Percentiles rank a stretch among this genome's conserved stretches.
Evolutionary conservation across 2,113 vertebrate genomes (phyloP).

Genomic region (Etheostoma spectabile): DNA sequence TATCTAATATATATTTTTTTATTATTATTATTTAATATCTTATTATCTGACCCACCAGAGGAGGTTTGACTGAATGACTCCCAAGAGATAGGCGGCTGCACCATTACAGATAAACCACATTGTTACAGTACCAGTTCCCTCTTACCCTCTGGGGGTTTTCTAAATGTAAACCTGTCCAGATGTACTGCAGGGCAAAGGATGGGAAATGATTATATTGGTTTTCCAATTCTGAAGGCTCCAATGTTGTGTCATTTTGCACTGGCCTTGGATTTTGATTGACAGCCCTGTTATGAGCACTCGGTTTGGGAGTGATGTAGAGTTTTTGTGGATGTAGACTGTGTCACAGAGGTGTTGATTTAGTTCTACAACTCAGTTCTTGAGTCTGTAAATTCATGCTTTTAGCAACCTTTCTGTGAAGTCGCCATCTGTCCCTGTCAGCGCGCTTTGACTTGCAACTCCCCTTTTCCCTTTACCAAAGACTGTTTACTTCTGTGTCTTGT

Average conservation of each 20-base stretch:
- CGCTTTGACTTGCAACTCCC: slow-evolving; percentile 31
- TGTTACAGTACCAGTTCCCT: slow-evolving; percentile 6
- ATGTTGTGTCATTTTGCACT: background rate
- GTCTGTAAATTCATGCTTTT: slow-evolving; percentile 13
- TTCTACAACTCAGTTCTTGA: background rate
- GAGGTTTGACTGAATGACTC: slow-evolving; percentile 5
- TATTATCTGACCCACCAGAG: background rate
- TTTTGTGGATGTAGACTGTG: background rate
- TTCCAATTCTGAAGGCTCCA: background rate
- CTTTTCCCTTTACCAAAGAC: slow-evolving; percentile 8
- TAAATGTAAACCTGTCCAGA: slow-evolving; percentile 17
- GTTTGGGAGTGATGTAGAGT: background rate
- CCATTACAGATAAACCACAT: background rate
- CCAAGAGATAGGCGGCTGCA: background rate
- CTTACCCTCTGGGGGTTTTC: background rate
- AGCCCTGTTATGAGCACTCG: background rate
- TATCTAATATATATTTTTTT: too few relatives aligned
- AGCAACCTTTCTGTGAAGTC: background rate
- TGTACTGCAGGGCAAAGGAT: slow-evolving; percentile 1
- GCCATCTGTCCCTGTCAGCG: slow-evolving; percentile 24
- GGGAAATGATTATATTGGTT: slow-evolving; percentile 4
- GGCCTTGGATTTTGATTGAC: slow-evolving; percentile 13
- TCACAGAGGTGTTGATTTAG: slow-evolving; percentile 28
- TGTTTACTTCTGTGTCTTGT: background rate
- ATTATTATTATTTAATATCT: too few relatives aligned